Evolutionary conservation across 64 coral and sea anemone species (phyloP).

Genomic region (Montipora capricornis): DNA sequence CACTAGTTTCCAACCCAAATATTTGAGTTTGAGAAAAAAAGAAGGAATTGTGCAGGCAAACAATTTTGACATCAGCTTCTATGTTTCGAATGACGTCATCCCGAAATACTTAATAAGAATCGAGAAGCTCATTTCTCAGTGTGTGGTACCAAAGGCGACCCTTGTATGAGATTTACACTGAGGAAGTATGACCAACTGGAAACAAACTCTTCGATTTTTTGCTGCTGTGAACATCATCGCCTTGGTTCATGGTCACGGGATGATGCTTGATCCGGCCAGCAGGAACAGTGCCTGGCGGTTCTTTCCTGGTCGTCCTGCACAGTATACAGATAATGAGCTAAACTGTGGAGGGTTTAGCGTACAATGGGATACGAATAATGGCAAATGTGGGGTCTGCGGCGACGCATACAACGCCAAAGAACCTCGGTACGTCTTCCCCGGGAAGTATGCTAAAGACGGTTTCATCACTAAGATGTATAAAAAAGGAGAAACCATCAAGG

Average conservation of each 20-base stretch:
- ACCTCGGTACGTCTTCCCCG: slow-evolving; percentile 50
- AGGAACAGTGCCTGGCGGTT: slow-evolving; percentile 68
- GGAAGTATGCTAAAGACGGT: slow-evolving; percentile 50
- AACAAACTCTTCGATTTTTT: neutral
- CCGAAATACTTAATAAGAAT: neutral
- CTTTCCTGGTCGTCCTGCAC: neutral
- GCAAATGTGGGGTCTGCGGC: slow-evolving; percentile 83
- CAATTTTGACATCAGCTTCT: neutral
- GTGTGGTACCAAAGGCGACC: neutral
- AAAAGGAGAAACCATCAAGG: slow-evolving; percentile 58
- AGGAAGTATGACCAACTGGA: neutral
- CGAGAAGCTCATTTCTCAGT: neutral
- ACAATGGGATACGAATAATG: slow-evolving; percentile 46
- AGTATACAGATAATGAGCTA: slow-evolving; percentile 67
- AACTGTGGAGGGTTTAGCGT: slow-evolving; percentile 71
- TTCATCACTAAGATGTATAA: slow-evolving; percentile 77
- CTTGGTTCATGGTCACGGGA: slow-evolving; percentile 64
- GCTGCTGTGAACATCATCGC: neutral
- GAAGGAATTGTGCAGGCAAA: neutral
- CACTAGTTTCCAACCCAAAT: no score
- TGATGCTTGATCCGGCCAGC: slow-evolving; percentile 56
- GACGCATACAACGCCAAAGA: slow-evolving; percentile 31
- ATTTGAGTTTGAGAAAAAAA: neutral
- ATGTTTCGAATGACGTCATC: neutral
- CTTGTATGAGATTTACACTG: neutral